These are phyloP conservation scores for Sesia apiformis DNA, from an alignment of 2,888 invertebrate species.

Conservation along the genomic window DNA sequence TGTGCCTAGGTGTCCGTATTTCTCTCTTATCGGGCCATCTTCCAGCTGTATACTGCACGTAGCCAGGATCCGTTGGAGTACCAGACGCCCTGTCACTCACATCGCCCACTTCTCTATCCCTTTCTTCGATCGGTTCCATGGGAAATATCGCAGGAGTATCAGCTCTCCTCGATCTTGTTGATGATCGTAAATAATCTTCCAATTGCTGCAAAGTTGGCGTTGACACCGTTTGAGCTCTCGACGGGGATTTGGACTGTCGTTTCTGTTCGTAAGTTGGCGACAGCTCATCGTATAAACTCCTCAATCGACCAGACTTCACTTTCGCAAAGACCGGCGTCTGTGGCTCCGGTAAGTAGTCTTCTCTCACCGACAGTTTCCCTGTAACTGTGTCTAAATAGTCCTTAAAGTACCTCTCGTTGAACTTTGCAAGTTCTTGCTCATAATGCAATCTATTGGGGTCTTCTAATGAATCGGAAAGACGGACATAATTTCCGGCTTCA, in stretches of 20 bases:
- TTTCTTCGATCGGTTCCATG: slow-evolving; percentile 70
- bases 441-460: slow-evolving; percentile 53
- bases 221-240: slow-evolving; percentile 48
- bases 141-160: slow-evolving; percentile 65
- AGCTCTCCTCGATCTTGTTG: slow-evolving; percentile 41
- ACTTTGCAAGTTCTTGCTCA: slow-evolving; percentile 59
- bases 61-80: slow-evolving; percentile 83
- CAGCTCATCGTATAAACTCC: slow-evolving; percentile 49
- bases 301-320: slow-evolving; percentile 52
- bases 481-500: slow-evolving; percentile 53
- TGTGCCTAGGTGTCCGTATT: slow-evolving; percentile 74
- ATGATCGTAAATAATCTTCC: slow-evolving; percentile 59
- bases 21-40: slow-evolving; percentile 77
- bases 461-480: slow-evolving; percentile 52
- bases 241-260: slow-evolving; percentile 44
- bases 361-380: slow-evolving; percentile 47
- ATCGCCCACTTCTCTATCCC: slow-evolving; percentile 39
- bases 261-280: slow-evolving; percentile 50
- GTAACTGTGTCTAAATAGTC: slow-evolving; percentile 55
- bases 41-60: slow-evolving; percentile 81
- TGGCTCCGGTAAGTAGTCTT: slow-evolving; percentile 60
- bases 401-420: slow-evolving; percentile 58
- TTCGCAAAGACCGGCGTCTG: slow-evolving; percentile 67
- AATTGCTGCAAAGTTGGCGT: slow-evolving; percentile 65
- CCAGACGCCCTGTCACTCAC: slow-evolving; percentile 69